phyloP scores from a whole-genome alignment of 1,140 invertebrate species.

The Papilio aristodemus region DNA sequence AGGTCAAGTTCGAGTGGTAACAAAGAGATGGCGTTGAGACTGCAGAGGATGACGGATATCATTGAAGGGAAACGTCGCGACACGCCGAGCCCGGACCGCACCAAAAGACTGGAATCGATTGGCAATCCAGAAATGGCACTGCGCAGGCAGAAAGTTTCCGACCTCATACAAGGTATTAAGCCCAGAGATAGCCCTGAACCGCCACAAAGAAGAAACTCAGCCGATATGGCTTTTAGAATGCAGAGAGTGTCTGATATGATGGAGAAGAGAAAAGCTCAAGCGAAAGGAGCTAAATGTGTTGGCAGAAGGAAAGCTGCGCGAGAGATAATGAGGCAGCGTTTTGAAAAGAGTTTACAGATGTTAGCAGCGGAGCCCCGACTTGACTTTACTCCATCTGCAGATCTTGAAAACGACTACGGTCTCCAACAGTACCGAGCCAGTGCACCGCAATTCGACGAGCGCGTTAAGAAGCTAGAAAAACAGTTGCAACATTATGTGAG shows the following conservation, averaged over 20 bases:
- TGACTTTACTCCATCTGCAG: conserved; percentile 53
- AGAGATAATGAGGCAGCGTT: conserved; percentile 64
- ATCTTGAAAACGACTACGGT: conserved; percentile 65
- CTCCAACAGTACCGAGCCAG: conserved; percentile 81
- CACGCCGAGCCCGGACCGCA: conserved; percentile 54
- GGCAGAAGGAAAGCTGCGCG: conserved; percentile 60
- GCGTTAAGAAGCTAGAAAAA: conserved; percentile 66
- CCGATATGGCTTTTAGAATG: conserved; percentile 61
- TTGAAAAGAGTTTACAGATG: conserved; percentile 71
- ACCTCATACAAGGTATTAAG: conserved; percentile 58
- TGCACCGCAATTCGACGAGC: conserved; percentile 70
- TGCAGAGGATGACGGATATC: conserved; percentile 64
- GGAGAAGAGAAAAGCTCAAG: conserved; percentile 53
- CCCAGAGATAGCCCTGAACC: conserved; percentile 41
- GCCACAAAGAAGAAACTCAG: conserved; percentile 49
- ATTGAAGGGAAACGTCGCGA: conserved; percentile 61
- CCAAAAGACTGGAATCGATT: conserved; percentile 53
- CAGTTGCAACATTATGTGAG: conserved; percentile 74
- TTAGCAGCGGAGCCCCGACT: conserved; percentile 57
- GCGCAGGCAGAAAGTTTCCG: conserved; percentile 55
- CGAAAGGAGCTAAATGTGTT: conserved; percentile 48
- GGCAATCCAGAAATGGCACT: conserved; percentile 62
- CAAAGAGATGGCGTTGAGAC: conserved; percentile 56
- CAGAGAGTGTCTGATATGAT: conserved; percentile 65
- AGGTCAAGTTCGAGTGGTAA: conserved; percentile 51